A percentile compares a stretch with the other conserved stretches of the same genome.
Conservation (phyloP, 1,140 invertebrate species). For the Drosophila kanapiae region DNA sequence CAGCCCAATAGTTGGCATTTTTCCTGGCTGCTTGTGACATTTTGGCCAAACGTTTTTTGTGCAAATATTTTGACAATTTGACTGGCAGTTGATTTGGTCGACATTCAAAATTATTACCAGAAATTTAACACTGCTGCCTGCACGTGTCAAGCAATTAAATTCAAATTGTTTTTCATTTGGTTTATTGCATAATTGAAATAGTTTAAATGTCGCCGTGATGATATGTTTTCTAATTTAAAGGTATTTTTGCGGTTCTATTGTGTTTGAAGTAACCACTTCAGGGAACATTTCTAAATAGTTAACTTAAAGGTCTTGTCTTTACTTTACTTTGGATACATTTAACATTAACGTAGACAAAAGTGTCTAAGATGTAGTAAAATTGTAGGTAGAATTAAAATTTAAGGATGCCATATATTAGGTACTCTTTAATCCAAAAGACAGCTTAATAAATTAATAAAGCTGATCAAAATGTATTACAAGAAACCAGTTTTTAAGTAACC, state of each 20-base stretch:
- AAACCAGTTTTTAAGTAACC: too few species aligned
- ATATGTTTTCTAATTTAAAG: background rate
- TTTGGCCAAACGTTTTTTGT: slow-evolving; percentile 42
- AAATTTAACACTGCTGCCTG: slow-evolving; percentile 33
- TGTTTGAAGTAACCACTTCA: background rate
- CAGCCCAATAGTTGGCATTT: slow-evolving; percentile 52
- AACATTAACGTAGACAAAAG: too few species aligned
- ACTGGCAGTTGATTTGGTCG: slow-evolving; percentile 38
- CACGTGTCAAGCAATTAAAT: slow-evolving; percentile 40
- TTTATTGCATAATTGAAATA: slow-evolving; percentile 30
- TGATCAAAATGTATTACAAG: too few species aligned
- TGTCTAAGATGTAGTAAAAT: too few species aligned
- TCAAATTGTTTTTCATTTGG: slow-evolving; percentile 38
- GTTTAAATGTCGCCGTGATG: slow-evolving; percentile 10
- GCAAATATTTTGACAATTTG: slow-evolving; percentile 58
- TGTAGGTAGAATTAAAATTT: too few species aligned
- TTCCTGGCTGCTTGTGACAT: slow-evolving; percentile 56
- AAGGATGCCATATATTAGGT: too few species aligned
- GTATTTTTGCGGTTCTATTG: background rate
- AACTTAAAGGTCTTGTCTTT: too few species aligned
- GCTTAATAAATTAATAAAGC: too few species aligned
- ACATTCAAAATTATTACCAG: slow-evolving; percentile 33
- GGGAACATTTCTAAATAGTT: background rate
- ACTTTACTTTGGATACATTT: too few species aligned
- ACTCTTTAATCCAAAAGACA: too few species aligned